Conservation (phyloP, 2,797 vertebrate genomes). For the Basileuterus tristriatus region DNA sequence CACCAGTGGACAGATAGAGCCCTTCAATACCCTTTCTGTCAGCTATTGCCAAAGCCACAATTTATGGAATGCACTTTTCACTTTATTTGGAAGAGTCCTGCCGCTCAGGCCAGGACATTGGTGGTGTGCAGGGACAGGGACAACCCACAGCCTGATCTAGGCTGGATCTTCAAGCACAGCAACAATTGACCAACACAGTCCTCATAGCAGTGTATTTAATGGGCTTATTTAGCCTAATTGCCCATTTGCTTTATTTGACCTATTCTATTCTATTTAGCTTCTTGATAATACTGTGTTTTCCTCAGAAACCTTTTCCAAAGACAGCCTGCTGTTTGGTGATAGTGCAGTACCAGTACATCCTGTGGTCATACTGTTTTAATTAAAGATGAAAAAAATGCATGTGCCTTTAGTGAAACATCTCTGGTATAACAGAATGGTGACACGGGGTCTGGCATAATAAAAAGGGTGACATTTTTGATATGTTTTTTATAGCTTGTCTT, state of each 20-base stretch:
- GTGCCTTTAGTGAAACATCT: neutral
- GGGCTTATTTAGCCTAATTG: neutral
- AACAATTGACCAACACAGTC: accelerated
- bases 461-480: neutral
- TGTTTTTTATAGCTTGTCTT: neutral
- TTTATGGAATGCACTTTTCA: neutral
- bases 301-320: neutral
- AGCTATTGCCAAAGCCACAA: accelerated
- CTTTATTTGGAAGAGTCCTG: neutral
- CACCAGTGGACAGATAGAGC: neutral
- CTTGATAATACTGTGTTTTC: neutral
- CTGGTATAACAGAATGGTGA: neutral
- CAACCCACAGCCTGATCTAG: neutral
- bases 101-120: neutral
- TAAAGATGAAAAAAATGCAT: neutral
- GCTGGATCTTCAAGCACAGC: neutral
- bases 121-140: neutral
- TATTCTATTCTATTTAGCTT: neutral
- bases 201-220: neutral
- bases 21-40: neutral
- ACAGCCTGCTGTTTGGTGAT: neutral
- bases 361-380: neutral
- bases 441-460: neutral
- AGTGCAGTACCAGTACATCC: neutral
- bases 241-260: neutral